Evolutionary conservation across 2,113 vertebrate genomes (phyloP), one percentile per base, ranked within the genome.

Genomic region (Corynorhinus townsendii): DNA sequence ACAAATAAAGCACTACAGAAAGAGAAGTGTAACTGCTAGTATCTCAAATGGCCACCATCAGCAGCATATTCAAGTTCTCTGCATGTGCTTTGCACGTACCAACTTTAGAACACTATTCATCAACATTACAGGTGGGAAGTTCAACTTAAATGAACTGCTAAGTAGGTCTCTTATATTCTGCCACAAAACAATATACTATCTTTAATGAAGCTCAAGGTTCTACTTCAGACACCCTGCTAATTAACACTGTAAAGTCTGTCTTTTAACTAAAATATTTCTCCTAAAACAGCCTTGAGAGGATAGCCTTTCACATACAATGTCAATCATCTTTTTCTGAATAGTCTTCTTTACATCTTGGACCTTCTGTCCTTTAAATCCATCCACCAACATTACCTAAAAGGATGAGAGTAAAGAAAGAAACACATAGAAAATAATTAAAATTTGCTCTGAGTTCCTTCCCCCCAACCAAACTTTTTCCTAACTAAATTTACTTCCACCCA

Each of bases 301-400:
- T 22, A 77, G 35, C 56, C 28, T 66, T 47, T 73, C 76, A 98
- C 98, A 10, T 95, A 99, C 99, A 76, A 91, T 98, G 45, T 99
- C 99, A 79, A 99, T 96, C 99, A 99, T 99, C 98, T 98, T 99
- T 97, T 98, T 99, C 98, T 99, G 99, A 97, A 99, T 99, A 45
- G 86, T 95, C 79, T 99, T 99, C 98, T 99, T 99, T 38, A 99
- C 99, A 91, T 99, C 99, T 93, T 99, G 99, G 56, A 99, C 99
- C 95, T 98, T 99, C 92, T 99, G 98, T 11, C 99, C 99, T 97
- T 99, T 98, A 98, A 98, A 99, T 86, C 98, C 99, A 66, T 99
- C 98, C 80, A 99, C 99, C 97, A 99, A 93, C 99, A 99, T 99
- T 72, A 99, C 96, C 99, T 99, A 95, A 93, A 98, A 69, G 97